Conservation (phyloP, 1,140 invertebrate genomes). For the Steinernema khuongi region DNA sequence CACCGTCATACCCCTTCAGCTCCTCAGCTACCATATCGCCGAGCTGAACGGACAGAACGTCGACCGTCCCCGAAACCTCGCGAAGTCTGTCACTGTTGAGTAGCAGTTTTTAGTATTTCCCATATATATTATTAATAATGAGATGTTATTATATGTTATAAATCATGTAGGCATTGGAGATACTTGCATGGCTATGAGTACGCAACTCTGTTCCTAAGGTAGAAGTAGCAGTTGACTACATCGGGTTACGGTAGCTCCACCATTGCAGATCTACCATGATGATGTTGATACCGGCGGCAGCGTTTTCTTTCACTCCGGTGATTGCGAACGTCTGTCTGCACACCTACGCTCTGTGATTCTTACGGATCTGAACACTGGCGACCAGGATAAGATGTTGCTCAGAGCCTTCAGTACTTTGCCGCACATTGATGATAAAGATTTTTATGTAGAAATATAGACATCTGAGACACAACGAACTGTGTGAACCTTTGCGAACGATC, state of each 20-base stretch:
- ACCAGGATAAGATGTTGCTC: background rate
- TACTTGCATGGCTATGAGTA: no score
- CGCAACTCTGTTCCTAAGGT: background rate
- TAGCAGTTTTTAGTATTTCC: background rate
- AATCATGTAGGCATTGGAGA: background rate
- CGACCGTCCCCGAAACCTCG: conserved; percentile 4
- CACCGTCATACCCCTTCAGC: conserved; percentile 89
- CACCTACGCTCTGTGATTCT: no score
- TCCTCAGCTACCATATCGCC: conserved; percentile 91
- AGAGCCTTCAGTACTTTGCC: background rate
- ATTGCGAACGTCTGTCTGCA: no score
- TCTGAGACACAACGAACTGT: conserved; percentile 7
- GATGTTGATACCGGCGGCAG: no score
- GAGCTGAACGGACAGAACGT: conserved; percentile 92
- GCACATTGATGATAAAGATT: background rate
- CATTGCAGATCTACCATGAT: no score
- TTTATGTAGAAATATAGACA: background rate
- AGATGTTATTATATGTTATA: background rate
- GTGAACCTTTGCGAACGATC: background rate
- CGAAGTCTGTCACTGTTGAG: background rate
- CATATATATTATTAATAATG: background rate
- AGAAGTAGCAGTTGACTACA: no score
- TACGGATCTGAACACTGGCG: no score
- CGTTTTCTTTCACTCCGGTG: no score
- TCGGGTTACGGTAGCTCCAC: no score